A percentile compares a stretch with the other conserved stretches of the same genome.
phyloP scores from a whole-genome alignment of 1,140 invertebrate genomes.

The Sogatella furcifera region DNA sequence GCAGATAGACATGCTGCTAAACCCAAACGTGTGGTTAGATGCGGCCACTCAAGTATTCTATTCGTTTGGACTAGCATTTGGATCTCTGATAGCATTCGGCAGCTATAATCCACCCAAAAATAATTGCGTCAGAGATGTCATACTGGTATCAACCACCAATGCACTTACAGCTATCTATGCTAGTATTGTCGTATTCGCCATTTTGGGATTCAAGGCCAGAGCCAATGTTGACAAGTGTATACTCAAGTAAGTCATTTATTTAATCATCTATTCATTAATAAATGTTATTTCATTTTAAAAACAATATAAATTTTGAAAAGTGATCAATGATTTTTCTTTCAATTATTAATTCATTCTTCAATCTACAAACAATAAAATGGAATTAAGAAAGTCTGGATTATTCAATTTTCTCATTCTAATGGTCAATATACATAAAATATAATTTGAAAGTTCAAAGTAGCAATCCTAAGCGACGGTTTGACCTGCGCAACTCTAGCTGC shows the following conservation, averaged over 20 bases:
- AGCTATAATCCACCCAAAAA: slow-evolving; percentile 85
- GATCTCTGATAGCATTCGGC: slow-evolving; percentile 82
- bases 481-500: no score
- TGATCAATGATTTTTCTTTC: no score
- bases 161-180: slow-evolving; percentile 88
- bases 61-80: slow-evolving; percentile 86
- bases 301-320: no score
- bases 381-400: no score
- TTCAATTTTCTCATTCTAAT: no score
- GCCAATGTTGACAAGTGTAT: slow-evolving; percentile 70
- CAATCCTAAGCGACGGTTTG: no score
- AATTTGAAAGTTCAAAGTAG: no score
- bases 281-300: not conserved
- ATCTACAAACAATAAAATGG: no score
- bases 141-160: slow-evolving; percentile 82
- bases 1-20: slow-evolving; percentile 64
- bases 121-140: slow-evolving; percentile 81
- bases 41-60: slow-evolving; percentile 95
- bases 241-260: slow-evolving; percentile 45
- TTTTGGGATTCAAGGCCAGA: slow-evolving; percentile 77
- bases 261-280: not conserved
- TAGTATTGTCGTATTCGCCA: slow-evolving; percentile 81
- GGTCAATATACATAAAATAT: no score
- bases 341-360: no score
- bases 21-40: slow-evolving; percentile 83